These are phyloP conservation scores for Clarias batrachus DNA, from an alignment of 2,113 vertebrate genomes.

Conservation along the genomic window DNA sequence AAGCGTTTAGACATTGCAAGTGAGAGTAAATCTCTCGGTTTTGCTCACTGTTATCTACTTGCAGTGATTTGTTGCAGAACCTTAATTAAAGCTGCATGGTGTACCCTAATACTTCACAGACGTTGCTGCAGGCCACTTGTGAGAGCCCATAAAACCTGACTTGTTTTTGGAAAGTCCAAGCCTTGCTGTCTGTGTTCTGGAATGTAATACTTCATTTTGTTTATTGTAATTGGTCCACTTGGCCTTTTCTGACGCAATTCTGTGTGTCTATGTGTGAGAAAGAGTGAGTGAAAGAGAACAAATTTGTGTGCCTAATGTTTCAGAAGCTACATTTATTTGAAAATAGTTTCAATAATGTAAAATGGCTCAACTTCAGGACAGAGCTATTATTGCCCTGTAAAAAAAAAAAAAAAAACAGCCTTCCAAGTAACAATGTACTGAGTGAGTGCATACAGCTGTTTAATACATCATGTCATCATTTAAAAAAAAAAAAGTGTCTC, in stretches of 20 bases:
- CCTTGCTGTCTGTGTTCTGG: slow-evolving; percentile 32
- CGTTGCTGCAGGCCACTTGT: slow-evolving; percentile 26
- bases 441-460: not conserved
- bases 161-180: slow-evolving; percentile 8
- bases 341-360: not conserved
- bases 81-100: slow-evolving; percentile 50
- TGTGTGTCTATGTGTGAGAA: no score
- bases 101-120: slow-evolving; percentile 38
- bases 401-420: not conserved
- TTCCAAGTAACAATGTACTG: not conserved
- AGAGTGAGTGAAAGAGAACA: not conserved
- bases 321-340: not conserved
- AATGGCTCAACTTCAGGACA: not conserved
- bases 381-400: not conserved
- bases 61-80: slow-evolving; percentile 47
- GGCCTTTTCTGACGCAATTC: slow-evolving; percentile 41
- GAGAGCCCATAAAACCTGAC: slow-evolving; percentile 35
- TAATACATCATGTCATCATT: not conserved
- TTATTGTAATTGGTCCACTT: slow-evolving; percentile 52
- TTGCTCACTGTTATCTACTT: not conserved
- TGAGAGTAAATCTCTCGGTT: slow-evolving; percentile 22
- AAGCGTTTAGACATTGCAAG: slow-evolving; percentile 12
- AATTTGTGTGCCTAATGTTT: slow-evolving; percentile 5
- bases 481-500: not conserved
- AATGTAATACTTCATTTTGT: slow-evolving; percentile 47